Evolutionary conservation across 2,797 vertebrate species (phyloP).

Genomic region (Sciurus vulgaris): DNA sequence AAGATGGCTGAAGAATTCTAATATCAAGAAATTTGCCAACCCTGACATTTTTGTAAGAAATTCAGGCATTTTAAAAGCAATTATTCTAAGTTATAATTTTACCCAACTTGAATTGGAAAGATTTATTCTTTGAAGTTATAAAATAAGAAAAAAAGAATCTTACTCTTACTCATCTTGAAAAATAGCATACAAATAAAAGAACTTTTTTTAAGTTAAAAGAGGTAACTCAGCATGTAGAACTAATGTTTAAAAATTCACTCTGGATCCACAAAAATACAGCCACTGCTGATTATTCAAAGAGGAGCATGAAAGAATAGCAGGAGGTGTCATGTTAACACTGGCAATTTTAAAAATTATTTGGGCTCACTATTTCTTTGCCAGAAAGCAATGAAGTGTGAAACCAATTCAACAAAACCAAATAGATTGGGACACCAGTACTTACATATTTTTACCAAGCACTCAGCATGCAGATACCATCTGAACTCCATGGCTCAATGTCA

Average conservation of each 20-base stretch:
- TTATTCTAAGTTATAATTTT: conserved; percentile 60
- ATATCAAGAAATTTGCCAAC: conserved; percentile 74
- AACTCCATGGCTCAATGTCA: conserved; percentile 58
- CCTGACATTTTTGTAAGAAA: conserved; percentile 74
- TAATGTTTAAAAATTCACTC: background rate
- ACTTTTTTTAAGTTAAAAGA: background rate
- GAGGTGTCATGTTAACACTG: background rate
- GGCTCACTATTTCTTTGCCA: conserved; percentile 58
- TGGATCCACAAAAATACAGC: background rate
- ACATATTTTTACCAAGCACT: conserved; percentile 56
- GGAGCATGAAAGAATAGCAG: background rate
- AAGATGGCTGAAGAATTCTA: conserved; percentile 74
- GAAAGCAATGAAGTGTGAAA: conserved; percentile 72
- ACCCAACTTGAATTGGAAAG: conserved; percentile 75
- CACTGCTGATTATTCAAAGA: conserved; percentile 11
- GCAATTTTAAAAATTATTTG: conserved; percentile 59
- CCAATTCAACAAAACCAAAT: conserved; percentile 70
- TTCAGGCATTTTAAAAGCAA: conserved; percentile 8
- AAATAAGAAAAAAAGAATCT: conserved; percentile 45
- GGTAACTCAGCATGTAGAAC: background rate
- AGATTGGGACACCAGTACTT: conserved; percentile 66
- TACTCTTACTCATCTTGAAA: conserved; percentile 7
- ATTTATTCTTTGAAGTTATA: conserved; percentile 67
- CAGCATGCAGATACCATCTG: conserved; percentile 35
- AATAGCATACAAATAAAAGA: conserved; percentile 40